Evolutionary conservation across 2,888 invertebrate genomes (phyloP), one percentile per base, ranked within the genome.

Genomic region (Drosophila colorata): DNA sequence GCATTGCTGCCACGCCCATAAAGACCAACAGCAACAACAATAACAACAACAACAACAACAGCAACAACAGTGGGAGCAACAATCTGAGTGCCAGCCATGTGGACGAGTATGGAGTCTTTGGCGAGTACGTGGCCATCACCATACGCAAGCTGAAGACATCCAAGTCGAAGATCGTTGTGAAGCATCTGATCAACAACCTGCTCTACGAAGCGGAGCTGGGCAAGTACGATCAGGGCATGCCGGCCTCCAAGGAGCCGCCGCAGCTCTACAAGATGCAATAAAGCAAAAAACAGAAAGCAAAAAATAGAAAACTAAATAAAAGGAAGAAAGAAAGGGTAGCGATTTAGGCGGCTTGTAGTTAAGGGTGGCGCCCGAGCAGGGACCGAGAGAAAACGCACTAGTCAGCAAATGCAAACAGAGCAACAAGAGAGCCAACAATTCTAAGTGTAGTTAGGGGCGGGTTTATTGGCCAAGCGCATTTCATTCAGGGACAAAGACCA

Each of bases 101-200:
- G 51, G 91, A 91, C 73, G 91, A 91, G 60, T 91, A 91, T 56
- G 91, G 91, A 0, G 91, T 91, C 48, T 91, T 91, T 74, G 91
- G 91, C 14, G 91, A 91, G 63, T 91, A 91, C 60, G 91, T 91
- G 66, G 91, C 91, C 65, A 90, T 91, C 59, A 91, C 91, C 47
- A 91, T 91, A 78, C 82, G 91, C 53, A 91, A 91, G 55, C 72
- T 91, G 52, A 91, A 90, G 78, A 90, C 91, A 18, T 78, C 90
- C 59, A 91, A 91, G 69, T 90, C 91, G 18, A 90, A 91, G 75
- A 91, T 91, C 25, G 91, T 91, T 31, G 91, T 91, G 37, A 91
- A 91, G 66, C 91, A 91, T 74, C 77, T 91, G 72, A 91, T 91
- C 68, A 91, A 91, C 55, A 91, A 91, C 80, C 71, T 91, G 52